phyloP scores from a whole-genome alignment of 2,888 invertebrate species.

The Galeopsomyia nigrocyanea region DNA sequence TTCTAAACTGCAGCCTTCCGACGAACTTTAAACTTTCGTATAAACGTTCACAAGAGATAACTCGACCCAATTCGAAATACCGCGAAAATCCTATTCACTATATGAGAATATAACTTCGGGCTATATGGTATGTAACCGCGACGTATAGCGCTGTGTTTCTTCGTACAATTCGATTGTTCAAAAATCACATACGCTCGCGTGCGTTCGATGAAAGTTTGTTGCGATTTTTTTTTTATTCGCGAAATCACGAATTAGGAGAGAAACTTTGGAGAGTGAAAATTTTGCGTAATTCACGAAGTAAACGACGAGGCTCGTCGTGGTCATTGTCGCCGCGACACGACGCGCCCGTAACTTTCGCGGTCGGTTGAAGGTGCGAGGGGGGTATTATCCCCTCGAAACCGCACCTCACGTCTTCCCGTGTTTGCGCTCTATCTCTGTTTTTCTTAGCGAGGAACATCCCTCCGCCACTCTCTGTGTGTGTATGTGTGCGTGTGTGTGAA shows the following conservation, averaged over 20 bases:
- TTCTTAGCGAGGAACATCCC: too few species aligned
- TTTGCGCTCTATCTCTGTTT: too few species aligned
- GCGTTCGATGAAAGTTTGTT: too few species aligned
- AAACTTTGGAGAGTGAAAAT: slow-evolving; percentile 26
- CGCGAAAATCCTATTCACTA: slow-evolving; percentile 19
- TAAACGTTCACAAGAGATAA: slow-evolving; percentile 11
- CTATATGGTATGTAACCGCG: not conserved
- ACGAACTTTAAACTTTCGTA: slow-evolving; percentile 18
- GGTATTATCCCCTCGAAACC: not conserved
- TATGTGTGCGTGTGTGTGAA: not conserved
- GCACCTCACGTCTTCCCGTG: not conserved
- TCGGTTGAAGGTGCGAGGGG: not conserved
- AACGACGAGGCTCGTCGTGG: slow-evolving; percentile 14
- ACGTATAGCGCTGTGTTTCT: not conserved
- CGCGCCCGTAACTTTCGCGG: not conserved
- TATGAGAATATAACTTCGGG: slow-evolving; percentile 21
- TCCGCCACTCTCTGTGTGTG: not conserved
- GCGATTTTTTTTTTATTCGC: not conserved
- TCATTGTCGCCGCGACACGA: not conserved
- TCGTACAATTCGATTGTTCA: not conserved
- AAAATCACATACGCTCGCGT: not conserved
- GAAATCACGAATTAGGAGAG: not conserved
- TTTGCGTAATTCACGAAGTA: slow-evolving; percentile 23
- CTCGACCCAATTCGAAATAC: slow-evolving; percentile 14
- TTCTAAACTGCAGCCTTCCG: not conserved